phyloP scores from a whole-genome alignment of 2,797 vertebrate genomes.

The Halcyon smyrnensis region DNA sequence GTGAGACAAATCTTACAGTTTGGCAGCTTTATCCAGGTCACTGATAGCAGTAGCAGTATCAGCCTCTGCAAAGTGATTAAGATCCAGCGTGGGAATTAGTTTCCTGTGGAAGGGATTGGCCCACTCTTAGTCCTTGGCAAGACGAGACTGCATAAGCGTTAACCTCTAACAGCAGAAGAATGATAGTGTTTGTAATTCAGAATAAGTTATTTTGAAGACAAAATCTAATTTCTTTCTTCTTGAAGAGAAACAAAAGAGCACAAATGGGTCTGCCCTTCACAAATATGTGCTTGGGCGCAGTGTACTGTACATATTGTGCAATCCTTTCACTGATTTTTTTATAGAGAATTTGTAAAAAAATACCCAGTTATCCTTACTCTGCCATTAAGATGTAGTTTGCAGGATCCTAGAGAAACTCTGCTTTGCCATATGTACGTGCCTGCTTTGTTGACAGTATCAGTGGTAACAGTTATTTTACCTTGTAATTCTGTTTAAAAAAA shows the following conservation, averaged over 20 bases:
- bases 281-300: fast-evolving
- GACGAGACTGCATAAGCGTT: neutral
- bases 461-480: neutral
- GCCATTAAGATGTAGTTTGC: neutral
- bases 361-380: neutral
- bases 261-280: neutral
- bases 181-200: neutral
- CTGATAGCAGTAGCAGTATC: neutral
- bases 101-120: neutral
- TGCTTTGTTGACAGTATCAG: neutral
- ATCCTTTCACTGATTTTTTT: neutral
- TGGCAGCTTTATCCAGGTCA: neutral
- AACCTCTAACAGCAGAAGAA: neutral
- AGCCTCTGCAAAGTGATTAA: neutral
- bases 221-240: neutral
- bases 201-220: neutral
- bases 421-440: neutral
- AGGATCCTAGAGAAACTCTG: neutral
- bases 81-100: neutral
- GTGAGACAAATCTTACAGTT: neutral
- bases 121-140: neutral
- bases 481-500: neutral
- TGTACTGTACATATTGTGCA: neutral
- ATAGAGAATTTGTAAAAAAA: neutral
- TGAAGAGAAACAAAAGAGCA: neutral